Base-by-base conservation (phyloP, 2,888 invertebrate species). In the Trilocha varians region DNA sequence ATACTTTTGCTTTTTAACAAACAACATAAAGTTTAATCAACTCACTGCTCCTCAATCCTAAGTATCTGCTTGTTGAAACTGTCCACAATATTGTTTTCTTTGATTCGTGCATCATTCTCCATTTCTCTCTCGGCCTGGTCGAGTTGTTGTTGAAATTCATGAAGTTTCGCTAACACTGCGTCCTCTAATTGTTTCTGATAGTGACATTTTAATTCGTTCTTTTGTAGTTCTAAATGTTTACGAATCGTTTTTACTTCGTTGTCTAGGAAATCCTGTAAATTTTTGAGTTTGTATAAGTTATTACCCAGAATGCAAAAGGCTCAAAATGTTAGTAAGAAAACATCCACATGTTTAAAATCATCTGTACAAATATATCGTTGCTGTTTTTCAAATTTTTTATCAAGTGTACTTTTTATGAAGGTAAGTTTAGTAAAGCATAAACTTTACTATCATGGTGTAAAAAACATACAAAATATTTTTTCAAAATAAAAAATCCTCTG, bases 171-270 rank as follows among this genome's bases (percentile, higher is more conserved):
- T 43, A 91, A 80, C 13, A 95, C 94, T 0, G 94, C 91, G 38
- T 90, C 88, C 57, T 95, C 94, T 9, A 95, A 83, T 74, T 95
- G 94, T 50, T 91, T 90, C 72, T 95, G 95, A 62, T 94, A 95
- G 63, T 92, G 91, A 32, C 88, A 85, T 54, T 92, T 90, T 13
- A 94, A 72, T 46, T 93, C 91, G 9, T 83, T 71, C 61, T 91
- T 91, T 50, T 90, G 91, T 1, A 87, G 73, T 43, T 92, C 91
- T 36, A 89, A 63, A 36, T 89, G 87, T 32, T 87, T 87, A 35
- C 79, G 82, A 1, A 83, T 65, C 8, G 55, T 49, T 46, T 90
- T 89, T 0, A 88, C 66, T 40, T 91, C 89, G 35, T 68, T 75
- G 49, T 89, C 88, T 1, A 89, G 62, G 1, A 64, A 63, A 15